Percentiles rank a stretch among this genome's conserved stretches.
phyloP scores from a whole-genome alignment of 2,797 vertebrate species.

The Poecilia wingei region DNA sequence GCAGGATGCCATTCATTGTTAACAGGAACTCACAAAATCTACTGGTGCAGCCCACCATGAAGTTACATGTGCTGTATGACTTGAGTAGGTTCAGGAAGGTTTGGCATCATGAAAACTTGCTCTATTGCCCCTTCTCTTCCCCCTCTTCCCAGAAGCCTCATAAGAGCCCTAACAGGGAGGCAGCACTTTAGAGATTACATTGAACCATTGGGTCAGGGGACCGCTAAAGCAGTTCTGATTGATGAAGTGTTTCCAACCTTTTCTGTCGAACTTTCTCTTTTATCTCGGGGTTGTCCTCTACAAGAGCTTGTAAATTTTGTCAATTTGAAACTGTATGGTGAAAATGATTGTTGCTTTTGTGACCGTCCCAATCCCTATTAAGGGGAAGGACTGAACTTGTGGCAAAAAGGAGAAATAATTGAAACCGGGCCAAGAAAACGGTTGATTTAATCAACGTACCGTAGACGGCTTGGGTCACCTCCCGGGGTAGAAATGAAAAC shows the following conservation, averaged over 20 bases:
- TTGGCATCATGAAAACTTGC: neutral
- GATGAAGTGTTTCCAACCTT: neutral
- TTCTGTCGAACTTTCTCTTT: neutral
- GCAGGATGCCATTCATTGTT: constrained; percentile 27
- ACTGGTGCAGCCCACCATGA: neutral
- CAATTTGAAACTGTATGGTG: neutral
- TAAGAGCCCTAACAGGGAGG: neutral
- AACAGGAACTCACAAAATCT: constrained; percentile 22
- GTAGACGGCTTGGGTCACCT: neutral
- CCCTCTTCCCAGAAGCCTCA: constrained; percentile 1
- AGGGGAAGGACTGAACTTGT: neutral
- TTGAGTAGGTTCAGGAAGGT: neutral
- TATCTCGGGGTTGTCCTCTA: neutral
- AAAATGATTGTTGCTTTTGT: neutral
- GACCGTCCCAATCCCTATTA: neutral
- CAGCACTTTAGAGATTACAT: constrained; percentile 6
- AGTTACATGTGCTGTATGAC: neutral
- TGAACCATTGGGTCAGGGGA: constrained; percentile 6
- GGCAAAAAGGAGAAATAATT: neutral
- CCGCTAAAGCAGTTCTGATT: neutral
- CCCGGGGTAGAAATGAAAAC: neutral
- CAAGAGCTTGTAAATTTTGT: neutral
- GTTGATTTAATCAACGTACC: neutral
- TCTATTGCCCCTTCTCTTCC: neutral
- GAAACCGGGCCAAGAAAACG: neutral